phyloP scores from a whole-genome alignment of 2,113 vertebrate genomes.

The Rynchops niger region DNA sequence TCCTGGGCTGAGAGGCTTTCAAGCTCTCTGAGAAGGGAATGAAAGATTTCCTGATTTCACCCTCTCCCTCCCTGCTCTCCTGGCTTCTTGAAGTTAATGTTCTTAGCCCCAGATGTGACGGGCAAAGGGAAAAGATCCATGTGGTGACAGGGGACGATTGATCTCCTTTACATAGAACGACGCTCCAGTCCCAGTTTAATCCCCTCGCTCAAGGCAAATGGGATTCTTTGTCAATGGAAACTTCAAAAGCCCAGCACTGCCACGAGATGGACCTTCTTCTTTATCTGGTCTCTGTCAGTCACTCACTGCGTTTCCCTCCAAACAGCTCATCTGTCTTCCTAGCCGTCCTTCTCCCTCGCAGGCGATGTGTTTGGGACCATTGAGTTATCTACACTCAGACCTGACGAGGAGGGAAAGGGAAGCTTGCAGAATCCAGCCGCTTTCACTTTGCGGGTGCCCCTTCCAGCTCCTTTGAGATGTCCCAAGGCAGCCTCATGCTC shows the following conservation, averaged over 20 bases:
- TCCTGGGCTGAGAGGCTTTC: constrained; percentile 59
- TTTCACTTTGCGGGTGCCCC: background rate
- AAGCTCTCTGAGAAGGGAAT: constrained; percentile 58
- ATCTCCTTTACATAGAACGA: constrained; percentile 66
- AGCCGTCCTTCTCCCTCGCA: background rate
- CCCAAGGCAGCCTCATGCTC: background rate
- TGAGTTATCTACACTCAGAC: constrained; percentile 33
- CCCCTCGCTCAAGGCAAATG: constrained; percentile 68
- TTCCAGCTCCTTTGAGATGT: background rate
- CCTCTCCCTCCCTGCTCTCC: constrained; percentile 47
- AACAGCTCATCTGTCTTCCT: constrained; percentile 66
- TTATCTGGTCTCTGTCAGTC: constrained; percentile 68
- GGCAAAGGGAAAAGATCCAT: constrained; percentile 61
- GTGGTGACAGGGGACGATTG: constrained; percentile 64
- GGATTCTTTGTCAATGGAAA: constrained; percentile 74
- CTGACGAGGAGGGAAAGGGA: background rate
- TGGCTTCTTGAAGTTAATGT: constrained; percentile 70
- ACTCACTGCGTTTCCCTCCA: constrained; percentile 46
- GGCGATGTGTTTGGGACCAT: background rate
- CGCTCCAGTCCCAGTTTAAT: constrained; percentile 65
- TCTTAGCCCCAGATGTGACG: constrained; percentile 48
- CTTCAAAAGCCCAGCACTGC: constrained; percentile 64
- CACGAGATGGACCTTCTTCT: constrained; percentile 52
- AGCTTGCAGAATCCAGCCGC: background rate
- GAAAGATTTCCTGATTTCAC: constrained; percentile 62